Base-by-base conservation (phyloP, 37 sponge, comb jelly and placozoan species). In the Halisarca cf. caerulea region DNA sequence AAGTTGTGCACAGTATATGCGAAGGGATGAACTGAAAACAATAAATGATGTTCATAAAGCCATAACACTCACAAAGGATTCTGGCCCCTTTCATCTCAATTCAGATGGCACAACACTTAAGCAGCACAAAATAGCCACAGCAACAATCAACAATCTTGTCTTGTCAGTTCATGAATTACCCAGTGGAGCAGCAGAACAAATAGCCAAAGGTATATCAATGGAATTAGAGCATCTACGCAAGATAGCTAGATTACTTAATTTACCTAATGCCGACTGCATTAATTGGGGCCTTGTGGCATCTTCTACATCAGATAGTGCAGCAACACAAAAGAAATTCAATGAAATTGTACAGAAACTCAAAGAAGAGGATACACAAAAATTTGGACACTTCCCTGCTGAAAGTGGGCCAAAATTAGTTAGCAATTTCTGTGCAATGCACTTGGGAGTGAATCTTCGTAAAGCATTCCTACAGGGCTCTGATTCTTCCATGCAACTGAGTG, bases 351-450 rank as follows among this genome's bases (percentile, higher is more conserved):
- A 88, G 33, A 44, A 88, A 83, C 28, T 28, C 11, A 82, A 53
- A 62, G 77, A 74, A 37, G 79, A 74, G 18, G 88, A 88, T 74
- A 55, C 47, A 36, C 45, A 75, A 1, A 59, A 59, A 35, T 88
- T 62, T 83, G 88, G 88, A 20, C 62, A 71, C 27, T 66, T 59
- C 27, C 44, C 44, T 21, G 39, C 7, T 28, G 83, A 77, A 20
- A 41, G 53, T 14, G 17, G 57, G 11, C 80, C 57, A 70, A 9
- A 66, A 66, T 44, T 84, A 5, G 59, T 86, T 47, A 28, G 58
- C 30, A 86, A 86, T 54, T 86, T 86, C 38, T 86, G 81, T 86
- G 21, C 87, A 4, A 86, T 86, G 87, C 87, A 86, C 66, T 43
- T 86, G 7, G 81, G 81, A 59, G 43, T 79, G 15, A 86, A 86